Base-by-base conservation (phyloP, 1,140 invertebrate species). In the Drosophila sproati region DNA sequence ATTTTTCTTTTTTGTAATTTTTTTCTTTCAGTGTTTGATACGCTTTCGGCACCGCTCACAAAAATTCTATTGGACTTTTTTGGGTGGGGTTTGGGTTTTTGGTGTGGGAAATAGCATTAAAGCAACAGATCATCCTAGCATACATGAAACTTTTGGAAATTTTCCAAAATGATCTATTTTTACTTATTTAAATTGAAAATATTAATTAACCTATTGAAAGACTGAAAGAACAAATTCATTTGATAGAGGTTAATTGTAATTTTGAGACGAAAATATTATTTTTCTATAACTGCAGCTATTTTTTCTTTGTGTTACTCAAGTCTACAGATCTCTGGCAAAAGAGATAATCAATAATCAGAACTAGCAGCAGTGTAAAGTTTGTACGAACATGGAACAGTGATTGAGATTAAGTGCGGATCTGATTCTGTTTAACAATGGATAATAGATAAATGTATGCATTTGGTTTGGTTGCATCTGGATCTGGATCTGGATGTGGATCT, bases 11-110 rank as follows among this genome's bases (percentile, higher is more conserved):
- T 32, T 5, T 43, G 43, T 1, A 8, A n/a, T n/a, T 41, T 41
- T 10, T 41, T 43, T n/a, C 20, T 20, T 20, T 20, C 20, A 37
- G 45, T 35, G 35, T 74, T 75, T 76, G 73, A 72, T 76, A 76
- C 73, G 68, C 73, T 76, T 72, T 76, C 69, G 73, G 69, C 73
- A 71, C 51, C 48, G 73, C 68, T 35, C 45, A 54, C 34, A 70
- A 63, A 70, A 70, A 57, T 75, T 74, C 72, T 70, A 61, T 69
- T 74, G 51, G 63, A 70, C 59, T 62, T 63, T 73, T 34, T 47
- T 50, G 10, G 50, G 31, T 34, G 45, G 43, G 12, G 28, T 32
- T 56, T n/a, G 10, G n/a, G 3, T 37, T 7, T 7, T 20, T n/a
- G 32, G 63, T 73, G 71, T 73, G 71, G 71, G 71, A 69, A 73